Percentiles rank a stretch among this genome's conserved stretches.
phyloP scores from a whole-genome alignment of 2,888 invertebrate species.

The Cerceris rybyensis region DNA sequence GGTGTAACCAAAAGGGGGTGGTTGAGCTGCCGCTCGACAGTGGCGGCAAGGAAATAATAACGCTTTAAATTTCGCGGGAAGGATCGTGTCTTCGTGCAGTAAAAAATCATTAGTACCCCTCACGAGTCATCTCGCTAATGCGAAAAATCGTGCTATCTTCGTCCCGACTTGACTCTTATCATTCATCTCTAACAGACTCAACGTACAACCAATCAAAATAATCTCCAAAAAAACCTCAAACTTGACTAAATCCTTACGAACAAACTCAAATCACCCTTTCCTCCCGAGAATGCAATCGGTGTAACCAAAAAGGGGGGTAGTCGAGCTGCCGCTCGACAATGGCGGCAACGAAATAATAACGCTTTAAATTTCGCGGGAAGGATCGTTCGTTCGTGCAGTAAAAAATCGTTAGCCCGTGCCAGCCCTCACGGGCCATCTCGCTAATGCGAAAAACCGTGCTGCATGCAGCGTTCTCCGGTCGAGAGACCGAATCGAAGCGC shows the following conservation, averaged over 20 bases:
- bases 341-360: constrained; percentile 38
- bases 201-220: too few species aligned
- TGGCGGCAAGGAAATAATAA: constrained; percentile 35
- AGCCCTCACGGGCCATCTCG: constrained; percentile 65
- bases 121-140: constrained; percentile 72
- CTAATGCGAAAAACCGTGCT: constrained; percentile 76
- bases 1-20: too few species aligned
- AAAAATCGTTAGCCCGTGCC: constrained; percentile 63
- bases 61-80: constrained; percentile 61
- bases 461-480: constrained; percentile 56
- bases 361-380: constrained; percentile 62
- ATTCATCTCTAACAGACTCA: too few species aligned
- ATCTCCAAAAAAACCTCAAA: too few species aligned
- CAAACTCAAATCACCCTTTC: too few species aligned
- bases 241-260: too few species aligned
- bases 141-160: constrained; percentile 74
- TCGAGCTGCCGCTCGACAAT: neutral
- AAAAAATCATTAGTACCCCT: constrained; percentile 64
- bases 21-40: neutral
- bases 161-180: too few species aligned
- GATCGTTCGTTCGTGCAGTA: constrained; percentile 60
- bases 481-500: constrained; percentile 8
- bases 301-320: too few species aligned
- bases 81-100: constrained; percentile 59
- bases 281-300: too few species aligned